Conservation (phyloP, 2,797 vertebrate genomes). For the Enteromius afrohamiltoni region DNA sequence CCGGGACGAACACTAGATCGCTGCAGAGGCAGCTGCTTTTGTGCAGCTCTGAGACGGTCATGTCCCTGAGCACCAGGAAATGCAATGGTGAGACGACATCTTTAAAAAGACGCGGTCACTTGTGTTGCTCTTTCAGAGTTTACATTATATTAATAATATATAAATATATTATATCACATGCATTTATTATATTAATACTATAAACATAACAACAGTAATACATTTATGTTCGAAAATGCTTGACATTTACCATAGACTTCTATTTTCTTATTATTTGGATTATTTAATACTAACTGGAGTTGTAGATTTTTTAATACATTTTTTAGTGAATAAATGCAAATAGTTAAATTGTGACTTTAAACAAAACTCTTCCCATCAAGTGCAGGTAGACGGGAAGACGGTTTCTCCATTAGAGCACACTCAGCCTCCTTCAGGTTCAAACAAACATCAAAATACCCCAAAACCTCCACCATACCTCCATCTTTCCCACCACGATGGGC, state of each 20-base stretch:
- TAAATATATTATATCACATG: background rate
- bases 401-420: background rate
- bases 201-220: background rate
- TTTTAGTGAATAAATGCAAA: background rate
- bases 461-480: constrained; percentile 6
- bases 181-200: background rate
- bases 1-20: too few relatives aligned
- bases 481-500: too few relatives aligned
- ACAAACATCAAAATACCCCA: constrained; percentile 4
- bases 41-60: too few relatives aligned
- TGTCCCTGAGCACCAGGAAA: too few relatives aligned
- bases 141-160: background rate
- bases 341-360: background rate
- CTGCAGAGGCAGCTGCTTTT: too few relatives aligned
- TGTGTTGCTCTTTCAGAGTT: too few relatives aligned
- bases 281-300: background rate
- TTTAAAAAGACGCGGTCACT: too few relatives aligned
- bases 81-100: too few relatives aligned
- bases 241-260: background rate
- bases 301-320: background rate
- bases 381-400: background rate
- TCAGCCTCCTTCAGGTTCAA: constrained; percentile 36
- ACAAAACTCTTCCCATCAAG: background rate
- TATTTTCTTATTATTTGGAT: background rate
- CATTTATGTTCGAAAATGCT: too few relatives aligned